Evolutionary conservation across 2,113 vertebrate genomes (phyloP).

Genomic region (Hirundichthys speculiger): DNA sequence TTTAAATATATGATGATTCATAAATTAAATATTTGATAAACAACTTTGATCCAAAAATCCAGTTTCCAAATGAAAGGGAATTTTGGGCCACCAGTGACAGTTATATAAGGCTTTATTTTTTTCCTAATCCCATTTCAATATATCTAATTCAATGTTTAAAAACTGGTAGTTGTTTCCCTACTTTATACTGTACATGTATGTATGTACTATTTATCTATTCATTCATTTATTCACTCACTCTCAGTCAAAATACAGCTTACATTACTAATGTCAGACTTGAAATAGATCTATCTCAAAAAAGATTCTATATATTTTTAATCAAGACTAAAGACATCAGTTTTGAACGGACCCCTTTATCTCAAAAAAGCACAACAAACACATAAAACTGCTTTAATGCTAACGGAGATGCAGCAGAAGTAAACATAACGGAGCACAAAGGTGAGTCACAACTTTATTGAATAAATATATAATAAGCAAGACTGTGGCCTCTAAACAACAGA

Average conservation of each 20-base stretch:
- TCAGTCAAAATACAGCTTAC: too few species aligned
- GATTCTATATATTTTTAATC: neutral
- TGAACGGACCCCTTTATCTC: neutral
- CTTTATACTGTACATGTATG: neutral
- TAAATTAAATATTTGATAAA: conserved; percentile 50
- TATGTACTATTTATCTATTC: too few species aligned
- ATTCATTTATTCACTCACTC: too few species aligned
- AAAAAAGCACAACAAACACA: conserved; percentile 5
- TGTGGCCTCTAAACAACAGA: conserved; percentile 18
- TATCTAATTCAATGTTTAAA: too few species aligned
- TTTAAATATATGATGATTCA: conserved; percentile 46
- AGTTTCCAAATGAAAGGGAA: conserved; percentile 45
- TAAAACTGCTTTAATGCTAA: neutral
- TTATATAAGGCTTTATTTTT: conserved; percentile 53
- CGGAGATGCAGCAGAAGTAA: conserved; percentile 19
- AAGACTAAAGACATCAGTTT: neutral
- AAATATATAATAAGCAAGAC: conserved; percentile 15
- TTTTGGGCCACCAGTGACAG: conserved; percentile 34
- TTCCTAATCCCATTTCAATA: neutral
- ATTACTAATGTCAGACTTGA: neutral
- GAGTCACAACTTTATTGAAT: conserved; percentile 15
- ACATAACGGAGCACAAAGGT: conserved; percentile 16
- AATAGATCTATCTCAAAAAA: neutral
- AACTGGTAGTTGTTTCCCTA: too few species aligned
- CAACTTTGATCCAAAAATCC: conserved; percentile 45